Base-by-base conservation (phyloP, 1,140 invertebrate species). In the Anastatus disparis region DNA sequence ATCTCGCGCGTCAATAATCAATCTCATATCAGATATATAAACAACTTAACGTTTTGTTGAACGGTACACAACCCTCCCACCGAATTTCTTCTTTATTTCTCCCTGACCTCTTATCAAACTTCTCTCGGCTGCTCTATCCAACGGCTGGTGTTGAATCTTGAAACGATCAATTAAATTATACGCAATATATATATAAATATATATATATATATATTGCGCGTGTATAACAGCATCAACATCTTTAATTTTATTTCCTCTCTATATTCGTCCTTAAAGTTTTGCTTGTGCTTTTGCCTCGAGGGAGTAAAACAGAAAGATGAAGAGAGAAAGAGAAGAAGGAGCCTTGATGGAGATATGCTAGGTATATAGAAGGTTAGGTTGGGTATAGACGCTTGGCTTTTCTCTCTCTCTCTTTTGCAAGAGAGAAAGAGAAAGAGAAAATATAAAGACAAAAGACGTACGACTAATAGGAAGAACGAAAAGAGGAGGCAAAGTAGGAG, bases 341-440 rank as follows among this genome's bases (percentile, higher is more conserved):
- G n/a, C 52, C 52, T 55, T 55, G 52, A 55, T 55, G 52, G 52
- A 52, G 50, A 52, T 52, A 52, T 26, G 50, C 50, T 52, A 13
- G 50, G 26, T 52, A n/a, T n/a, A n/a, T n/a, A n/a, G n/a, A n/a
- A 20, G 50, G 50, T 24, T 24, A 24, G 50, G 50, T 52, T 52
- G 44, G n/a, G n/a, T n/a, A n/a, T n/a, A n/a, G n/a, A n/a, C n/a
- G n/a, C n/a, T n/a, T n/a, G n/a, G n/a, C n/a, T n/a, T n/a, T n/a
- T n/a, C n/a, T n/a, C n/a, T n/a, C n/a, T n/a, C n/a, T n/a, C n/a
- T n/a, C n/a, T n/a, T n/a, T n/a, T n/a, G 35, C 35, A 15, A 12
- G 42, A 44, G 10, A 15, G n/a, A 44, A 44, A n/a, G 55, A 58
- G 55, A 38, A 17, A 20, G 31, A 40, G 55, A 40, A 31, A 40